phyloP scores from a whole-genome alignment of 2,888 invertebrate species.

The Drosophila vallismaia region DNA sequence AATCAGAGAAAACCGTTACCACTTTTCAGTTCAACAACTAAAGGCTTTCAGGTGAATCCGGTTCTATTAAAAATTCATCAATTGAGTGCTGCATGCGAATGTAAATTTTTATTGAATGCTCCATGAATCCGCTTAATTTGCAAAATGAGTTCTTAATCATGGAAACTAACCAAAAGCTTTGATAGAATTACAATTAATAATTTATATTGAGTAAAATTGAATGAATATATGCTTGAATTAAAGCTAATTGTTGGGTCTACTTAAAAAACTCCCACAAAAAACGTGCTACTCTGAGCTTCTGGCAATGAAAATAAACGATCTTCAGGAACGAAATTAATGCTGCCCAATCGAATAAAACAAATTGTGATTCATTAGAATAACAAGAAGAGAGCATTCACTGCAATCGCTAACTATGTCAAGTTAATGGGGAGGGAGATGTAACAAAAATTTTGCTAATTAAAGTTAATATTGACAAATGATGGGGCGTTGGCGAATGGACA shows the following conservation, averaged over 20 bases:
- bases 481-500: conserved; percentile 72
- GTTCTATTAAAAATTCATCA: conserved; percentile 35
- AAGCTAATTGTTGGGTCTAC: conserved; percentile 4
- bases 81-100: background rate
- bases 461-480: conserved; percentile 79
- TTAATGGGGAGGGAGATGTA: conserved; percentile 22
- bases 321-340: conserved; percentile 18
- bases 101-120: background rate
- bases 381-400: conserved; percentile 10
- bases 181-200: background rate
- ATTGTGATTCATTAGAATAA: conserved; percentile 55
- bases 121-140: background rate
- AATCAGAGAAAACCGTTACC: background rate
- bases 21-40: conserved; percentile 31
- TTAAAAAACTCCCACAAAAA: conserved; percentile 30
- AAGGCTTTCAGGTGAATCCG: conserved; percentile 12
- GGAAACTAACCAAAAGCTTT: background rate
- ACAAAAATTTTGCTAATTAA: conserved; percentile 71
- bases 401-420: conserved; percentile 35
- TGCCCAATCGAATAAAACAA: conserved; percentile 60
- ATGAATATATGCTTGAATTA: conserved; percentile 1
- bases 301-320: conserved; percentile 40
- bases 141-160: background rate
- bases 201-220: background rate
- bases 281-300: conserved; percentile 4